These are phyloP conservation scores for Norana najaformis DNA, from an alignment of 2,888 invertebrate genomes.

Conservation along the genomic window DNA sequence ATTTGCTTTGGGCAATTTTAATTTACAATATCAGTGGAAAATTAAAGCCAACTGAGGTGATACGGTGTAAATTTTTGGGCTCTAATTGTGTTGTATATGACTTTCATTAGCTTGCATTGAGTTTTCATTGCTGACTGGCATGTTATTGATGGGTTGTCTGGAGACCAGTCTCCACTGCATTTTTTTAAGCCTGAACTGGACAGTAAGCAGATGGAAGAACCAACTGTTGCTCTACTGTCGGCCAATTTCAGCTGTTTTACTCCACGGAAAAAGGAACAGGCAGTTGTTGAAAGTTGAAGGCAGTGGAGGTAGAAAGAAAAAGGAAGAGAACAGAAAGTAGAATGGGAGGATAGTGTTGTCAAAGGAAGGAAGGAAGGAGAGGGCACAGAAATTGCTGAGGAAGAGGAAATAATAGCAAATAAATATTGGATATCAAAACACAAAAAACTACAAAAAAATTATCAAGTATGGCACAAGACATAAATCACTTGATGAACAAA, in stretches of 20 bases:
- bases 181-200: no score
- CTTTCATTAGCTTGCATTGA: no score
- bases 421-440: not conserved
- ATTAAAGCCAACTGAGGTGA: not conserved
- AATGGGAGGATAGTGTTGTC: no score
- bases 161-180: no score
- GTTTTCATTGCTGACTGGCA: not conserved
- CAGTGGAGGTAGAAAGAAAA: not conserved
- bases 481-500: conserved; percentile 9
- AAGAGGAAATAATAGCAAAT: not conserved
- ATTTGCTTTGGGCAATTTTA: not conserved
- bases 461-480: not conserved
- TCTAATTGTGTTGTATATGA: not conserved
- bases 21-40: not conserved
- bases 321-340: not conserved
- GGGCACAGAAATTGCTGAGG: not conserved
- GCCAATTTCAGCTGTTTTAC: no score
- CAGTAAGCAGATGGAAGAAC: no score
- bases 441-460: not conserved
- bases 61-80: not conserved
- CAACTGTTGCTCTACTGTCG: no score
- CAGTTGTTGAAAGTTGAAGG: no score
- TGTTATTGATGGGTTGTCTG: no score
- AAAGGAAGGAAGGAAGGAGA: not conserved
- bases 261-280: not conserved